Evolutionary conservation across 2,797 vertebrate species (phyloP).

Genomic region (Enteromius trimaculatus): DNA sequence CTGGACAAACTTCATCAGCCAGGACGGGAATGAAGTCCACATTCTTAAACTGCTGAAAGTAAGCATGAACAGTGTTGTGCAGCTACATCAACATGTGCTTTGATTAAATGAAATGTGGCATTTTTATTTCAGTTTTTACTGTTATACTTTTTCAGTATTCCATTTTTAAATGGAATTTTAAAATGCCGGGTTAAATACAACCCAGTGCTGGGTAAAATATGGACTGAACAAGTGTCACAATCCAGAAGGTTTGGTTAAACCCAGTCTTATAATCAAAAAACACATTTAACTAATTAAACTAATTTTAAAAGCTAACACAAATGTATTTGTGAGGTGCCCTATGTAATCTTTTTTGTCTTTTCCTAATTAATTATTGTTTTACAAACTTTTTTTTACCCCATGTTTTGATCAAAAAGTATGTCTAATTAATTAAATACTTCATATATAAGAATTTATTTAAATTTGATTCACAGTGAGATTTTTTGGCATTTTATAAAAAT

Average conservation of each 20-base stretch:
- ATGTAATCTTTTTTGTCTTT: not conserved
- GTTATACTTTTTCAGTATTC: not conserved
- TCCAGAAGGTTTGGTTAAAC: no score
- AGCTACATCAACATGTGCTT: not conserved
- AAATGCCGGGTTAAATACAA: no score
- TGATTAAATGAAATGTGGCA: not conserved
- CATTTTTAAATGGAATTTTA: not conserved
- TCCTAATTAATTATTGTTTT: no score
- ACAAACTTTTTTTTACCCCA: no score
- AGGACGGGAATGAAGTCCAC: constrained; percentile 73
- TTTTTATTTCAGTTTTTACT: not conserved
- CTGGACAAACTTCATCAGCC: constrained; percentile 68
- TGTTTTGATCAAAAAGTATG: no score
- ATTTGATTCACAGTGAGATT: not conserved
- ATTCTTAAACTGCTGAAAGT: constrained; percentile 74
- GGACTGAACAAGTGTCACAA: no score
- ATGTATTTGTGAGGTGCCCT: not conserved
- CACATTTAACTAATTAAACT: not conserved
- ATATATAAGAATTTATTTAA: not conserved
- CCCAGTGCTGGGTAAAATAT: no score
- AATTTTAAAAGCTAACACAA: not conserved
- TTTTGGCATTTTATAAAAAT: no score
- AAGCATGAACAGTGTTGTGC: not conserved
- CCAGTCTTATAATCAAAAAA: not conserved
- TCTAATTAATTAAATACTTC: no score